Evolutionary conservation across 2,888 invertebrate genomes (phyloP).

Genomic region (Agrochola litura): DNA sequence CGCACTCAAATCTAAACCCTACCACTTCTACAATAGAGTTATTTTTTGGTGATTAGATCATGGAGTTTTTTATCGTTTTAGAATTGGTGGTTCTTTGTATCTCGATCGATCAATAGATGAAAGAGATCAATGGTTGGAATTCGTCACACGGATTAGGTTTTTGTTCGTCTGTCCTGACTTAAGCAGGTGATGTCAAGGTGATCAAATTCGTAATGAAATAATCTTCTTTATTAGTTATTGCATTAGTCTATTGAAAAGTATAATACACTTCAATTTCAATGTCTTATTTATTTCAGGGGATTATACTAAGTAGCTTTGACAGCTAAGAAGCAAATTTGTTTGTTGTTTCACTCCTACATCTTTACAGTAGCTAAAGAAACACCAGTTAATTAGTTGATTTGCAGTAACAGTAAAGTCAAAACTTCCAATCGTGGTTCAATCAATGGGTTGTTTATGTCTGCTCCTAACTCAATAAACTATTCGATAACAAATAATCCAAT

Average conservation of each 20-base stretch:
- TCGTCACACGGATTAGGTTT: slow-evolving; percentile 77
- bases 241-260: slow-evolving; percentile 45
- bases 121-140: slow-evolving; percentile 82
- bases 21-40: slow-evolving; percentile 37
- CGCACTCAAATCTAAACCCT: slow-evolving; percentile 63
- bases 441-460: slow-evolving; percentile 63
- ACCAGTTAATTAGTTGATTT: slow-evolving; percentile 11
- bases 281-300: slow-evolving; percentile 34
- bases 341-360: slow-evolving; percentile 10
- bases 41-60: slow-evolving; percentile 24
- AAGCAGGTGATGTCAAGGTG: slow-evolving; percentile 65
- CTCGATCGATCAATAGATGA: slow-evolving; percentile 83
- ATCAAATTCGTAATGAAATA: slow-evolving; percentile 59
- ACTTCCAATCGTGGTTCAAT: slow-evolving; percentile 47
- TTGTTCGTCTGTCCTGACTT: slow-evolving; percentile 58
- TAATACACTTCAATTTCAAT: slow-evolving; percentile 37
- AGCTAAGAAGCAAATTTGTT: background rate
- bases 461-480: slow-evolving; percentile 60
- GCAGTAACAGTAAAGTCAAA: slow-evolving; percentile 36
- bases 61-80: slow-evolving; percentile 48
- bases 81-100: slow-evolving; percentile 63
- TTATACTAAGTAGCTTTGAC: slow-evolving; percentile 23
- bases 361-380: slow-evolving; percentile 25
- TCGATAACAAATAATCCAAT: slow-evolving; percentile 71
- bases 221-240: slow-evolving; percentile 63